Conservation (phyloP, 2,888 invertebrate species). For the Eupeodes latifasciatus region DNA sequence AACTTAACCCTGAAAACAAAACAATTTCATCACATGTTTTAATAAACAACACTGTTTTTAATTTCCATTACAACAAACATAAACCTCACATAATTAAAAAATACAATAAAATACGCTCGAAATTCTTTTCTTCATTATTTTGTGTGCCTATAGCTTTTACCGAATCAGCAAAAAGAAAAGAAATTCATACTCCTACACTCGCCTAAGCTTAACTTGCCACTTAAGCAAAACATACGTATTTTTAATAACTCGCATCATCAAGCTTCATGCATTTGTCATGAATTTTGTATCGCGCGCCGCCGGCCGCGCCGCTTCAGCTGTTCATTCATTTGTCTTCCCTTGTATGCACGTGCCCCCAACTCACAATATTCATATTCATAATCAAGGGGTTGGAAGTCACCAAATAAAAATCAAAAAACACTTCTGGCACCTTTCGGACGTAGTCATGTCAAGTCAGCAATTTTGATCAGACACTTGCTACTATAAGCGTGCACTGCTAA, state of each 20-base stretch:
- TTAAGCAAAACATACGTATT: constrained; percentile 1
- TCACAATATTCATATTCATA: background rate
- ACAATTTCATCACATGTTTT: background rate
- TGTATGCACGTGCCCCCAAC: background rate
- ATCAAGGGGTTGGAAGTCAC: background rate
- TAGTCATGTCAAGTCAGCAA: background rate
- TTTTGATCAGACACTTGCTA: background rate
- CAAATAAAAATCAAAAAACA: background rate
- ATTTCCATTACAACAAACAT: background rate
- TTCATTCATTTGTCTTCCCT: background rate
- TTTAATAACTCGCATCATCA: background rate
- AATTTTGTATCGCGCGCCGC: too few relatives aligned
- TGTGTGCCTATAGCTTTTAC: background rate
- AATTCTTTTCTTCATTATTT: background rate
- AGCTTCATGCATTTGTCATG: background rate
- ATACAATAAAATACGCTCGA: background rate
- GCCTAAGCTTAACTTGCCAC: constrained; percentile 14
- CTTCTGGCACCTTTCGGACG: background rate
- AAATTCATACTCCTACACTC: constrained; percentile 9
- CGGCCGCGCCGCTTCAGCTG: background rate
- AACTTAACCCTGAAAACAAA: background rate
- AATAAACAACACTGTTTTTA: background rate
- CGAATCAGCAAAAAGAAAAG: background rate
- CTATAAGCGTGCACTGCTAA: background rate
- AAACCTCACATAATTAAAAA: background rate